Evolutionary conservation across 53 echinoderm and acorn worm species (phyloP), one percentile per base, ranked within the genome.

Genomic region (Paelopatides confundens): DNA sequence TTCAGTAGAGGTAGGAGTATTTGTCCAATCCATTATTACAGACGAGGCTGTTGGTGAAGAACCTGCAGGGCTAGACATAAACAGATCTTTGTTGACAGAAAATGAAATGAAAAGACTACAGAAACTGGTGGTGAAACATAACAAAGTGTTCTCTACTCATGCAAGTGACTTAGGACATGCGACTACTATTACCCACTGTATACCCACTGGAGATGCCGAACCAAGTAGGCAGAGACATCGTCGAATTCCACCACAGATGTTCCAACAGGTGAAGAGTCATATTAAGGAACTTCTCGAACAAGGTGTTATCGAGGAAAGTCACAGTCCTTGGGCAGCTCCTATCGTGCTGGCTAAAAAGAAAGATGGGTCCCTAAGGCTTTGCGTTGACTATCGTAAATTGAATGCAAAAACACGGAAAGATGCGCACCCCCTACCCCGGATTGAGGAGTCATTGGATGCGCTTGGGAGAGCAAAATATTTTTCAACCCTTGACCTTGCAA

Each of bases 321-420:
- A 38, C 39, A 90, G 90, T 70, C 90, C 86, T 15, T 90, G 86
- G 77, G 90, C 77, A 2, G 62, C 86, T 0, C 86, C 90, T 5
- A 77, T 90, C 23, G 90, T 90, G 48, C 40, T 90, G 21, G 90
- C 86, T 14, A 71, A 29, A n/a, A 90, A 86, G 66, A 90, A 90
- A 51, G 32, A 5, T 48, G 89, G 82, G 6, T 40, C 11, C 3
- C 26, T 89, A n/a, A 34, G 70, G 26, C 49, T 82, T 9, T 89
- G 85, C 49, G 85, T 86, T 34, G 82, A 88, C 33, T 88, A 88
- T 49, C 27, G 89, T 31, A 62, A 63, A 24, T 68, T 82, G 21
- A 90, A 85, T 90, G 24, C 34, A 18, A 39, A 70, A 3, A 91
- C 92, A 31, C 38, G 28, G 2, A 54, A 71, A 36, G 87, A 91